Base-by-base conservation (phyloP, 1,140 invertebrate species). In the Macrobrachium nipponense region DNA sequence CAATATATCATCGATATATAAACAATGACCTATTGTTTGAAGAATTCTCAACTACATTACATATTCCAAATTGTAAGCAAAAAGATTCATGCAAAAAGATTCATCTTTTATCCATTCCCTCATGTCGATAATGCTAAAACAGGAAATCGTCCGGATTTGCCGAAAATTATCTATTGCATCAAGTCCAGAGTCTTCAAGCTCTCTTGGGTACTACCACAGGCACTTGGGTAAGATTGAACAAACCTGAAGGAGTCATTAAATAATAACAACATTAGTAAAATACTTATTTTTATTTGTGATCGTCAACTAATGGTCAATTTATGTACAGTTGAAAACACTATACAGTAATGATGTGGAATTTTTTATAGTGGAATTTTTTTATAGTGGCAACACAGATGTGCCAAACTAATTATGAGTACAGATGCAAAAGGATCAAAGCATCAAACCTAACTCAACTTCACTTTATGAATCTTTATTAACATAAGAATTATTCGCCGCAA, bases 141-240 rank as follows among this genome's bases (percentile, higher is more conserved):
- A 18, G 98, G 98, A 92, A 99, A 99, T 87, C 98, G 93, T 44
- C 97, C 97, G 59, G 95, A 95, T n/a, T 90, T 99, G 97, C 89
- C 98, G 93, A n/a, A 92, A 99, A 68, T 92, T 93, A 10, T 97
- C 95, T 44, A 97, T 95, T 18, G 95, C 94, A 94, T 92, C 20
- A 99, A 93, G 68, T 95, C 94, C 89, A n/a, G 97, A 96, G 92
- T 99, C 98, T 90, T 97, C 96, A 90, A 99, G n/a, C 94, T 82
- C 92, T 93, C 91, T 97, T 98, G 44, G 98, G 98, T 85, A 99
- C 98, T 90, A 99, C 93, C 66, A 97, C 93, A 75, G n/a, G 94
- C 91, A 92, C 95, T 93, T 87, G 96, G 95, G 92, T 99, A 99
- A 5, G 95, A 95, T n/a, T 85, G 94, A 93, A 91, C 98, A 99